These are phyloP conservation scores for Cladopsammia gracilis DNA, from an alignment of 64 coral and sea anemone species.

Conservation along the genomic window DNA sequence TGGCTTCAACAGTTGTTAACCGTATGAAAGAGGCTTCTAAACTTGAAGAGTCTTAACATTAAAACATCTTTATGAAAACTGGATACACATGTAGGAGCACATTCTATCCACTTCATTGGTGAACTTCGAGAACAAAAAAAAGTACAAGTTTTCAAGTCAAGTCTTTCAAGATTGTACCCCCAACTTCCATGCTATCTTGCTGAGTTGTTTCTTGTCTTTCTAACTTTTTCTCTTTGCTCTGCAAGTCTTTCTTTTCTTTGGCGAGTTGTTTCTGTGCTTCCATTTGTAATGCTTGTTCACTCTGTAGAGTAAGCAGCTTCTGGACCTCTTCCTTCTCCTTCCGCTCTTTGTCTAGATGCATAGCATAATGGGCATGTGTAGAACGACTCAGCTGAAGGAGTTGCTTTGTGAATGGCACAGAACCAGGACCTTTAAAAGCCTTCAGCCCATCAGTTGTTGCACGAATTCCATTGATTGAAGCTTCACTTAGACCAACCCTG, in stretches of 20 bases:
- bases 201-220: too few species aligned
- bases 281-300: too few species aligned
- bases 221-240: too few species aligned
- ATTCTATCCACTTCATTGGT: too few species aligned
- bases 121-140: too few species aligned
- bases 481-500: too few species aligned
- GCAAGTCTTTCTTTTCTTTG: too few species aligned
- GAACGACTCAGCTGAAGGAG: conserved; percentile 62
- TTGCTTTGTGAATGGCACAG: conserved; percentile 65
- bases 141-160: too few species aligned
- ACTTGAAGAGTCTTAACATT: conserved; percentile 10
- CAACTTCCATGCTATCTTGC: too few species aligned
- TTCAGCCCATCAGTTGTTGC: conserved; percentile 75
- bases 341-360: conserved; percentile 42
- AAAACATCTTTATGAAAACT: conserved; percentile 28
- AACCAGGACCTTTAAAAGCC: conserved; percentile 73
- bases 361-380: conserved; percentile 65
- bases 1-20: conserved; percentile 20
- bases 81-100: background rate
- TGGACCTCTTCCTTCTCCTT: conserved; percentile 65
- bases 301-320: too few species aligned
- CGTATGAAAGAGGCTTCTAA: background rate
- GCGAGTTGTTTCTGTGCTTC: too few species aligned
- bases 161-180: too few species aligned
- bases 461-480: conserved; percentile 74